Evolutionary conservation across 2,797 vertebrate species (phyloP).

Genomic region (Ara ararauna): DNA sequence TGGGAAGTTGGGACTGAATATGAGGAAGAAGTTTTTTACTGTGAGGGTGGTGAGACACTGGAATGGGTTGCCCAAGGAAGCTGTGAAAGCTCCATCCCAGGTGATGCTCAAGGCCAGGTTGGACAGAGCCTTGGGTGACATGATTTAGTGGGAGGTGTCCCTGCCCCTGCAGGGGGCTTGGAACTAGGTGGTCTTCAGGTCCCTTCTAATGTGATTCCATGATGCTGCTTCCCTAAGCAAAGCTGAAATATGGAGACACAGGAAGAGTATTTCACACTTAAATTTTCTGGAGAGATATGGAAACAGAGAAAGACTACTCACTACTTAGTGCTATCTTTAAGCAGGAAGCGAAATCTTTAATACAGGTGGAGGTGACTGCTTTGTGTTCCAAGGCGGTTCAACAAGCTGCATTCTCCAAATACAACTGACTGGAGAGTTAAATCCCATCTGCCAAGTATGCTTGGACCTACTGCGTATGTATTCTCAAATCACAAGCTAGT

Average conservation of each 20-base stretch:
- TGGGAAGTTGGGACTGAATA: too few relatives aligned
- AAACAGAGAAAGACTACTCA: not conserved
- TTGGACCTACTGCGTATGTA: not conserved
- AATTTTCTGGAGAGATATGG: not conserved
- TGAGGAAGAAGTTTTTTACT: too few relatives aligned
- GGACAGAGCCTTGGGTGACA: too few relatives aligned
- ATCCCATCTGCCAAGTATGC: not conserved
- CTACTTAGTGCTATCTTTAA: not conserved
- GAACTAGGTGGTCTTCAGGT: too few relatives aligned
- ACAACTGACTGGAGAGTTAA: not conserved
- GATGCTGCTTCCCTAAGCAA: not conserved
- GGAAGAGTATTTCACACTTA: not conserved
- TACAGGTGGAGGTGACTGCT: not conserved
- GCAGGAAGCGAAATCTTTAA: not conserved
- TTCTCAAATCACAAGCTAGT: not conserved
- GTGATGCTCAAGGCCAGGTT: too few relatives aligned
- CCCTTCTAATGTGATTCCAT: too few relatives aligned
- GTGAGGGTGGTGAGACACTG: too few relatives aligned
- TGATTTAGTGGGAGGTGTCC: too few relatives aligned
- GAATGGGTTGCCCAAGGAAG: too few relatives aligned
- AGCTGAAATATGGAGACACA: not conserved
- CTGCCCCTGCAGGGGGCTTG: too few relatives aligned
- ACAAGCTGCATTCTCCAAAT: not conserved
- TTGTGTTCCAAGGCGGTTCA: fast-evolving
- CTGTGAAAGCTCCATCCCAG: too few relatives aligned